A percentile compares a stretch with the other conserved stretches of the same genome.
phyloP scores from a whole-genome alignment of 2,888 invertebrate genomes.

The Linnaemya vulpina region DNA sequence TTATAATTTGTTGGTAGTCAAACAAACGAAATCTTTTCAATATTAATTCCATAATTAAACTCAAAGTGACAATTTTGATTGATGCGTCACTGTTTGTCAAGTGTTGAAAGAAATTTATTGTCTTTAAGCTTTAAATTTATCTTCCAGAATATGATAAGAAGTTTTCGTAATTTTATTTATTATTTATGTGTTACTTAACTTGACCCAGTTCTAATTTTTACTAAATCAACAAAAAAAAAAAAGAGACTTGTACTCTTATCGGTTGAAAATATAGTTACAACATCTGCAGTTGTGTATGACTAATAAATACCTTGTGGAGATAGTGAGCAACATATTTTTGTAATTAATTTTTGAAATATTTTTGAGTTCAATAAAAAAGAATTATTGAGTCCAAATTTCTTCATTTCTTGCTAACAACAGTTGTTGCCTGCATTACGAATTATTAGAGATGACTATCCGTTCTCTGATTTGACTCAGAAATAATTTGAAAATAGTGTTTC shows the following conservation, averaged over 20 bases:
- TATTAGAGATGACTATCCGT: too few relatives aligned
- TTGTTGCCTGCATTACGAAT: too few relatives aligned
- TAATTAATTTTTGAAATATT: neutral
- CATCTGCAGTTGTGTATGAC: neutral
- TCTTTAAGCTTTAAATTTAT: conserved; percentile 33
- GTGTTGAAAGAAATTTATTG: neutral
- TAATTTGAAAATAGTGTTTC: too few relatives aligned
- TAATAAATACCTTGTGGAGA: neutral
- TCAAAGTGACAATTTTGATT: conserved; percentile 21
- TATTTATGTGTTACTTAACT: conserved; percentile 6
- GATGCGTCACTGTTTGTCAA: neutral
- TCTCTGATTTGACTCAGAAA: too few relatives aligned
- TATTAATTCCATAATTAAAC: conserved; percentile 4
- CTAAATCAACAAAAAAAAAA: neutral
- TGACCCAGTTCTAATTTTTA: conserved; percentile 49
- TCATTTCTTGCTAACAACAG: neutral
- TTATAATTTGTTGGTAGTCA: too few relatives aligned
- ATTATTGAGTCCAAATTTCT: neutral
- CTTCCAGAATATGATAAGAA: conserved; percentile 15
- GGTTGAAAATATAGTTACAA: neutral
- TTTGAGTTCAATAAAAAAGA: neutral
- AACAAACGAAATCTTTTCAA: neutral
- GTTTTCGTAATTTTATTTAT: conserved; percentile 10
- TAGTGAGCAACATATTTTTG: neutral
- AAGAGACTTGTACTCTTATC: neutral